Evolutionary conservation across 2,888 invertebrate genomes (phyloP).

Genomic region (Cremastinae sp.): DNA sequence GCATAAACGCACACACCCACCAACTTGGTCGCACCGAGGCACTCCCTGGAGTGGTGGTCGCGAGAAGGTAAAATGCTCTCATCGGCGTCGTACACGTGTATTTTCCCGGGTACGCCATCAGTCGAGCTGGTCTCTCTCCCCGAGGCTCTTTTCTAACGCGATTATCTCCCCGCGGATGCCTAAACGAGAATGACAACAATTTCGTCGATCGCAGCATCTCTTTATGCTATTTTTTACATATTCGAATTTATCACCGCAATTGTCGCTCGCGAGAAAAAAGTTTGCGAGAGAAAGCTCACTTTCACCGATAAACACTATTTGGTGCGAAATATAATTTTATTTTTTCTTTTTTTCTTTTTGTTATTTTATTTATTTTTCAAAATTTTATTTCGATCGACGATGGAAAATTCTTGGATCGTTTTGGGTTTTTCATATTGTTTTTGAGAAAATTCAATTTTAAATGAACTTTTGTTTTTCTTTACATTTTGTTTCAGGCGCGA

Average conservation of each 20-base stretch:
- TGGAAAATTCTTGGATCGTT: no score
- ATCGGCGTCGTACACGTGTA: slow-evolving; percentile 48
- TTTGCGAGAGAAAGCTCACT: slow-evolving; percentile 2
- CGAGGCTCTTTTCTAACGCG: slow-evolving; percentile 23
- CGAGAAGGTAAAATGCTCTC: slow-evolving; percentile 43
- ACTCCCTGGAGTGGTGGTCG: slow-evolving; percentile 35
- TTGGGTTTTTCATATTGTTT: neutral
- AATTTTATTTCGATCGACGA: no score
- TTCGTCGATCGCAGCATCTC: slow-evolving; percentile 50
- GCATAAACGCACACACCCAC: slow-evolving; percentile 62
- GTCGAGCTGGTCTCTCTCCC: slow-evolving; percentile 57
- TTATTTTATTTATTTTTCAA: no score
- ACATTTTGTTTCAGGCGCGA: slow-evolving; percentile 84
- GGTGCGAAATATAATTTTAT: no score
- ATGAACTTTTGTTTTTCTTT: no score
- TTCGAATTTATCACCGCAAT: slow-evolving; percentile 46
- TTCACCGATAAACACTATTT: neutral
- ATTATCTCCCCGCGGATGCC: neutral
- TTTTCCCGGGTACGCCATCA: slow-evolving; percentile 56
- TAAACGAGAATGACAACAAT: slow-evolving; percentile 56
- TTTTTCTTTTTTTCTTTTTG: no score
- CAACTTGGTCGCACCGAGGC: slow-evolving; percentile 39
- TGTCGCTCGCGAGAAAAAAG: slow-evolving; percentile 4
- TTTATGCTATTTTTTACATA: slow-evolving; percentile 60
- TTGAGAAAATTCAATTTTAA: neutral